These are phyloP conservation scores for Coelopa frigida DNA, from an alignment of 1,140 invertebrate genomes.

Conservation along the genomic window DNA sequence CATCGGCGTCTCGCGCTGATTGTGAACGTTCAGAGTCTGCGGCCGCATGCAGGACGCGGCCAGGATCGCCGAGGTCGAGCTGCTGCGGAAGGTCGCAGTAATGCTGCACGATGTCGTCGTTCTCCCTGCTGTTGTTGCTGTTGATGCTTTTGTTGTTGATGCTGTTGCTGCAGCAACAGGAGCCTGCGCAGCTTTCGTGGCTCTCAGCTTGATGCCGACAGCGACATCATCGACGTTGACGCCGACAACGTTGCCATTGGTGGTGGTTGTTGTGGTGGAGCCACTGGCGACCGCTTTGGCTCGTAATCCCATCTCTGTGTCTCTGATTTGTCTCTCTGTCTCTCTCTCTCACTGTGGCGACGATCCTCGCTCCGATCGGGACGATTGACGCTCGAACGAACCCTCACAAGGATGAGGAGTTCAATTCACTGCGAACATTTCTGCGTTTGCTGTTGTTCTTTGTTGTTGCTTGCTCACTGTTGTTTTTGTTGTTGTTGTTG, in stretches of 20 bases:
- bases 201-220: background rate
- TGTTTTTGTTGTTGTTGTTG: no score
- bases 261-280: no score
- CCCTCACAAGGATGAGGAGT: no score
- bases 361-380: no score
- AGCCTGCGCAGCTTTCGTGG: background rate
- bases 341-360: no score
- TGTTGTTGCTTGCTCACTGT: no score
- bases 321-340: no score
- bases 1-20: constrained; percentile 36
- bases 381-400: no score
- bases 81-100: constrained; percentile 30
- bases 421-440: no score
- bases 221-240: background rate
- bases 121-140: constrained; percentile 1
- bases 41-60: constrained; percentile 27
- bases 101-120: constrained; percentile 15
- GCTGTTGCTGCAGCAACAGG: background rate
- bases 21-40: constrained; percentile 38
- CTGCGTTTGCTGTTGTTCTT: no score
- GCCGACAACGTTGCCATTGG: background rate
- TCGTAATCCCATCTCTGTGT: no score
- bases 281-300: no score
- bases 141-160: background rate
- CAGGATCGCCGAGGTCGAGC: constrained; percentile 35